Base-by-base conservation (phyloP, 2,888 invertebrate species). In the Watsonalla cultraria region DNA sequence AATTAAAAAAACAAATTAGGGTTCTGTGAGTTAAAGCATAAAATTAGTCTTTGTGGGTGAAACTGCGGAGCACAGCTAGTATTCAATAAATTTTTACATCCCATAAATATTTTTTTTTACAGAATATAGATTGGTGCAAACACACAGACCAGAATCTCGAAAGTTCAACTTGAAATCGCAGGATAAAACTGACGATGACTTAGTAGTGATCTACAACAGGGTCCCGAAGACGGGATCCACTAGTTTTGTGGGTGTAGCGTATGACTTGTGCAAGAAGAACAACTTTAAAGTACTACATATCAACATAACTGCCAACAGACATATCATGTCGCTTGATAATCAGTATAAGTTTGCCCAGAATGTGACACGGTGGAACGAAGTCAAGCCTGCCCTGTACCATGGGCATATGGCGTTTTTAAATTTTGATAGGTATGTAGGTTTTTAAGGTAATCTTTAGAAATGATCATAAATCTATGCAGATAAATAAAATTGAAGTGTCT, bases 151-250 rank as follows among this genome's bases (percentile, higher is more conserved):
- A 51, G 86, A 84, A 62, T 78, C 87, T 70, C 86, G 86, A 34
- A 82, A 83, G 58, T 88, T 89, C 74, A 81, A 80, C 51, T 81
- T 84, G 46, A 86, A 78, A 70, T 52, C 65, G 9, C 46, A 62
- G 53, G 78, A 78, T 57, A 86, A 76, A 71, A 86, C 84, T 67
- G 92, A 92, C 54, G 94, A 96, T 74, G 93, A 95, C 73, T 78
- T 95, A 60, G 93, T 98, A 51, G 93, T 99, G 59, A 95, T 99
- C 68, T 99, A 99, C 84, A 99, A 99, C 85, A 93, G 99, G 72
- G 98, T 99, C 55, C 99, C 99, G 7, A 99, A 99, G 90, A 99
- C 99, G 39, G 99, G 97, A 13, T 98, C 98, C 15, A 99, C 99
- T 7, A 98, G 98, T 86, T 97, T 99, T 80, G 97, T 97, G 61